Percentiles rank a stretch among this genome's conserved stretches.
These are phyloP conservation scores for Liodrosophila aerea DNA, from an alignment of 2,888 invertebrate species.

Conservation along the genomic window DNA sequence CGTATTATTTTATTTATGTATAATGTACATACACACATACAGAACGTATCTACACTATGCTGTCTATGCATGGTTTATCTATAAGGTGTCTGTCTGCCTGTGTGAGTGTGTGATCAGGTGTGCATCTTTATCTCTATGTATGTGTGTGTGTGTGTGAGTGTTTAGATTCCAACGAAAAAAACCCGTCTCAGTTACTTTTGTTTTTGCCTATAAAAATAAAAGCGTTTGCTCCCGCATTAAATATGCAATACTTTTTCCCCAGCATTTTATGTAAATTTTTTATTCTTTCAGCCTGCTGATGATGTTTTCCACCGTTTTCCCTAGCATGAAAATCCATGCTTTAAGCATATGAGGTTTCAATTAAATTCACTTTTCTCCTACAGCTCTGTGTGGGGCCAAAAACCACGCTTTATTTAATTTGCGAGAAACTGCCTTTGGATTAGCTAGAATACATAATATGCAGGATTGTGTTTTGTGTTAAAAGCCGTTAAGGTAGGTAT, in stretches of 20 bases:
- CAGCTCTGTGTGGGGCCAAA: too few relatives aligned
- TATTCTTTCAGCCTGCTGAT: slow-evolving; percentile 24
- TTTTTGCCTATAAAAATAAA: slow-evolving; percentile 53
- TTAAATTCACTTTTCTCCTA: slow-evolving; percentile 47
- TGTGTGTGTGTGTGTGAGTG: slow-evolving; percentile 27
- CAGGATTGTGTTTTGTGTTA: slow-evolving; percentile 23
- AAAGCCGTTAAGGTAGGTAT: slow-evolving; percentile 40
- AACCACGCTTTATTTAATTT: too few relatives aligned
- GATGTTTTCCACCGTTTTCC: slow-evolving; percentile 10
- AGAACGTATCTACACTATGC: slow-evolving; percentile 17
- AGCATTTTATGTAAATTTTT: slow-evolving; percentile 46
- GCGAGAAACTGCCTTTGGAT: too few relatives aligned
- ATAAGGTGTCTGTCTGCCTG: slow-evolving; percentile 15
- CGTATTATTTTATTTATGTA: slow-evolving; percentile 21
- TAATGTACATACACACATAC: slow-evolving; percentile 41
- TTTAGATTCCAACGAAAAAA: slow-evolving; percentile 28
- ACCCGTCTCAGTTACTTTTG: slow-evolving; percentile 16
- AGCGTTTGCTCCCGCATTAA: slow-evolving; percentile 60
- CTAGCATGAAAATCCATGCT: slow-evolving; percentile 22
- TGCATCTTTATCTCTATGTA: too few relatives aligned
- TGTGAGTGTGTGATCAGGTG: slow-evolving; percentile 22
- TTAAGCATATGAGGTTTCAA: slow-evolving; percentile 69
- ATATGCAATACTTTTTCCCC: slow-evolving; percentile 59
- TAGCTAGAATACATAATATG: too few relatives aligned
- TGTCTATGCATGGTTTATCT: slow-evolving; percentile 14